Evolutionary conservation across 2,797 vertebrate genomes (phyloP).

Genomic region (Danio albolineatus): DNA sequence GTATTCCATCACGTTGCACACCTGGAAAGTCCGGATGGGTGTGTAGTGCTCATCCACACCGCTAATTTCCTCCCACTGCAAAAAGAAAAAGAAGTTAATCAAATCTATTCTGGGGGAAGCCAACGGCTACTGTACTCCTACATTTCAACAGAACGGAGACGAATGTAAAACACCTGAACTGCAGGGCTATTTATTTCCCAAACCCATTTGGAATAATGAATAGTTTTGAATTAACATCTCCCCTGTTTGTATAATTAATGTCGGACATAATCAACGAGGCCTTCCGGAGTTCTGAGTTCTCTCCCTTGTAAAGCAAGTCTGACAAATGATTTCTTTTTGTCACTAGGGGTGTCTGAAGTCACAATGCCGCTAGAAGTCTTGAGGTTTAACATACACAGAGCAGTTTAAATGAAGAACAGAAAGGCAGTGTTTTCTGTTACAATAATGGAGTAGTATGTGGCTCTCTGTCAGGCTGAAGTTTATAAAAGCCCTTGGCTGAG

Average conservation of each 20-base stretch:
- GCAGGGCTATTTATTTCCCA: conserved; percentile 67
- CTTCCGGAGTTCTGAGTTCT: conserved; percentile 41
- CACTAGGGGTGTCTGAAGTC: conserved; percentile 68
- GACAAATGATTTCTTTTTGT: conserved; percentile 63
- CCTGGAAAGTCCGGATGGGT: conserved; percentile 97
- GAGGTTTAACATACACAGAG: conserved; percentile 63
- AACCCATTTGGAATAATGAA: conserved; percentile 69
- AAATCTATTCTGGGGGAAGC: conserved; percentile 8
- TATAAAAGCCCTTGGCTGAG: conserved; percentile 54
- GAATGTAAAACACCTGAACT: conserved; percentile 75
- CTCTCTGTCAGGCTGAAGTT: conserved; percentile 41
- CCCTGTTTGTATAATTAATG: conserved; percentile 61
- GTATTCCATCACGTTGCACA: conserved; percentile 99
- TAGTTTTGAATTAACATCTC: conserved; percentile 60
- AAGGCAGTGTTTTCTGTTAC: conserved; percentile 68
- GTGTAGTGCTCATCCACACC: conserved; percentile 98
- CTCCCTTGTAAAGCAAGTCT: conserved; percentile 58
- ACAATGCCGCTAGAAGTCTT: conserved; percentile 65
- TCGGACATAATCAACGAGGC: conserved; percentile 62
- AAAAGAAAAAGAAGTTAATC: conserved; percentile 51
- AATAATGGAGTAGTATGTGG: conserved; percentile 52
- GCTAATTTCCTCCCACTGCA: conserved; percentile 98
- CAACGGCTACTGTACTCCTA: conserved; percentile 49
- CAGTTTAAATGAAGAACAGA: conserved; percentile 72
- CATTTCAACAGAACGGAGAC: conserved; percentile 67